Conservation (phyloP, 2,113 vertebrate species). For the Helogale parvula region DNA sequence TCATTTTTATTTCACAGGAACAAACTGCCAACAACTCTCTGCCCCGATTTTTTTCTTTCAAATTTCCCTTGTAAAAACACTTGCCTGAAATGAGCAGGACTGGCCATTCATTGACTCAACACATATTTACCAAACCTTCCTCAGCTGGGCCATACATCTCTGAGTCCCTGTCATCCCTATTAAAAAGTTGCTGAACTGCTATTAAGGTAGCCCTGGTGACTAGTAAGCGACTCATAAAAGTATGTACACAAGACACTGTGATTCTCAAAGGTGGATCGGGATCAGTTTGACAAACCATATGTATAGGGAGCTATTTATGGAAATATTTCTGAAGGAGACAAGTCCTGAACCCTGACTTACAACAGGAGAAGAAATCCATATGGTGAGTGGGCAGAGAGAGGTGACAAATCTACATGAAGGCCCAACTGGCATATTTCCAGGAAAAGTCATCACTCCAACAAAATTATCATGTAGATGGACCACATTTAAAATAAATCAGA, state of each 20-base stretch:
- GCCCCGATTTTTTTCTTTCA: background rate
- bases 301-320: background rate
- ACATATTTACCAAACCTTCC: conserved; percentile 44
- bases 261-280: background rate
- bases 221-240: background rate
- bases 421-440: conserved; percentile 39
- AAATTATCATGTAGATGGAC: conserved; percentile 5
- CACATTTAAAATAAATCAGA: conserved; percentile 43
- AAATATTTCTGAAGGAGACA: background rate
- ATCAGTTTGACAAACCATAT: background rate
- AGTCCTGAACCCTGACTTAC: conserved; percentile 57
- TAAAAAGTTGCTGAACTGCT: background rate
- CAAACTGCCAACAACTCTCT: conserved; percentile 73
- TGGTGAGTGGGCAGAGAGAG: conserved; percentile 65
- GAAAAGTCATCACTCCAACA: background rate
- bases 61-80: conserved; percentile 53
- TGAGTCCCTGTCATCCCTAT: background rate
- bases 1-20: conserved; percentile 80
- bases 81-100: background rate
- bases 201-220: background rate
- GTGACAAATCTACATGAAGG: conserved; percentile 21
- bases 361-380: conserved; percentile 54
- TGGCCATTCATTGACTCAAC: background rate
- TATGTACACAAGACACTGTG: background rate
- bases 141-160: background rate